A percentile compares a stretch with the other conserved stretches of the same genome.
These are phyloP conservation scores for Gymnoscelis rufifasciata DNA, from an alignment of 2,888 invertebrate genomes.

Conservation along the genomic window DNA sequence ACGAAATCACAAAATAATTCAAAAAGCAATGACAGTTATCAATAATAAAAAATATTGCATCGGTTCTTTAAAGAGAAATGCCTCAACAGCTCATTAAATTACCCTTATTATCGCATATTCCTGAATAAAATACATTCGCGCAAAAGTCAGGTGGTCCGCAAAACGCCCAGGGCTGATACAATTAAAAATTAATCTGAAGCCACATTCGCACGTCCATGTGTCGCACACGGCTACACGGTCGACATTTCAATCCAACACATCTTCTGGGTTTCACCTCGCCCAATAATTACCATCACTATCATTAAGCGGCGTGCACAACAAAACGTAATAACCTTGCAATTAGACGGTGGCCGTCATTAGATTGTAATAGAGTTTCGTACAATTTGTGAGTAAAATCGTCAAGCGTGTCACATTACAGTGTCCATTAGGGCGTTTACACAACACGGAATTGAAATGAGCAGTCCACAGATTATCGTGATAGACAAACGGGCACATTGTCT, in stretches of 20 bases:
- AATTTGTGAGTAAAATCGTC: constrained; percentile 79
- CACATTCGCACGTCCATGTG: constrained; percentile 52
- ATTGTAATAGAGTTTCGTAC: constrained; percentile 78
- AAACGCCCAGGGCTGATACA: constrained; percentile 44
- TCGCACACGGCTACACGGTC: constrained; percentile 49
- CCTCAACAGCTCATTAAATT: no score
- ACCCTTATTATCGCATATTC: no score
- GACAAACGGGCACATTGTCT: constrained; percentile 75
- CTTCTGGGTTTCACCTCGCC: constrained; percentile 76
- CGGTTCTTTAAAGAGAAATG: no score
- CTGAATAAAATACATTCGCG: constrained; percentile 16
- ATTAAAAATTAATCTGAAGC: constrained; percentile 64
- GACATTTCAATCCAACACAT: constrained; percentile 75
- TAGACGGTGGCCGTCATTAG: constrained; percentile 77
- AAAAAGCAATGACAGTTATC: no score
- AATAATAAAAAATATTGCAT: no score
- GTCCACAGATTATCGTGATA: constrained; percentile 77
- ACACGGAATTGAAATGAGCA: constrained; percentile 77
- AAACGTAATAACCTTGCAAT: constrained; percentile 77
- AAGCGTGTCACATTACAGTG: constrained; percentile 78
- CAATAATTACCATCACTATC: constrained; percentile 72
- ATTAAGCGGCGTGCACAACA: constrained; percentile 73
- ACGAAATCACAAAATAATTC: no score
- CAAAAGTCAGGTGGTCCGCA: constrained; percentile 38
- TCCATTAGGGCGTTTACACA: constrained; percentile 78